Evolutionary conservation across 1,140 invertebrate species (phyloP).

Genomic region (Protaetia brevitarsis): DNA sequence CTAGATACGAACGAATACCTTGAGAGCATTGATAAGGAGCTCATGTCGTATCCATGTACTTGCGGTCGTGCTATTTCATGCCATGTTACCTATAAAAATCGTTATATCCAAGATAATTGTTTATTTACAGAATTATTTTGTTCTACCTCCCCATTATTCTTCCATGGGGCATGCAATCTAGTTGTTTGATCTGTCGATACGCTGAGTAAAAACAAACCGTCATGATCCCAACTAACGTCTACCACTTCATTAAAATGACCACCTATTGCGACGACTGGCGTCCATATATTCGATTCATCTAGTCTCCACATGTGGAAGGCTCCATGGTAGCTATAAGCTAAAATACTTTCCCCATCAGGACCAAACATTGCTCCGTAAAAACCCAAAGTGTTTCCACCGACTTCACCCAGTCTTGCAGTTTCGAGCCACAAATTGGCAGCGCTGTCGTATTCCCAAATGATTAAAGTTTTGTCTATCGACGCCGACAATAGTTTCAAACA

Average conservation of each 20-base stretch:
- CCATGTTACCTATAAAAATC: constrained; percentile 61
- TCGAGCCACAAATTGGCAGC: constrained; percentile 74
- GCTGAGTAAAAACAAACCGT: constrained; percentile 71
- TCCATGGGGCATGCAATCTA: constrained; percentile 83
- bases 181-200: constrained; percentile 87
- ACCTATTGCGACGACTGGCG: constrained; percentile 66
- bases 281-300: constrained; percentile 58
- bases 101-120: not conserved
- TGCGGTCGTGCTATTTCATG: constrained; percentile 92
- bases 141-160: not conserved
- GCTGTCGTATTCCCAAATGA: constrained; percentile 78
- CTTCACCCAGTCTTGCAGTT: constrained; percentile 74
- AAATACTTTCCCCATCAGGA: constrained; percentile 64
- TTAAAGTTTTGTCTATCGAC: constrained; percentile 91
- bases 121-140: not conserved
- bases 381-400: constrained; percentile 90
- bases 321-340: constrained; percentile 88
- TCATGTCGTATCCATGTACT: constrained; percentile 93
- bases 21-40: constrained; percentile 71
- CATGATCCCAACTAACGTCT: constrained; percentile 83
- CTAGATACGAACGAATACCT: constrained; percentile 79
- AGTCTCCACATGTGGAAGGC: constrained; percentile 90
- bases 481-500: constrained; percentile 71
- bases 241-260: constrained; percentile 85
- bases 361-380: constrained; percentile 87